Conservation (phyloP, 2,113 vertebrate genomes). For the Buteo buteo region DNA sequence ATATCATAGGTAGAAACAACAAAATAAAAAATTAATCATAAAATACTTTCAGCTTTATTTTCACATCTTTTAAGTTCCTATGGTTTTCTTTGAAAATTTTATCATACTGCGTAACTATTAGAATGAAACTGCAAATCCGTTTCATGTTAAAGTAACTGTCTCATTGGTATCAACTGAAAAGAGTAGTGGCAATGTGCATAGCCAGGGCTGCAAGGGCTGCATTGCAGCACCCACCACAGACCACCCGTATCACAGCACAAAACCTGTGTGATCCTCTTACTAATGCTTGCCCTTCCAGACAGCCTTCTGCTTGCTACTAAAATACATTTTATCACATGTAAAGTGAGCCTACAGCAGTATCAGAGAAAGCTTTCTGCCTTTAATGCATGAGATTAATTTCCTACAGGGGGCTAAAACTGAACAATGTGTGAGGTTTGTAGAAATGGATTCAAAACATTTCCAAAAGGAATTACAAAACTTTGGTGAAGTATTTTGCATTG, state of each 20-base stretch:
- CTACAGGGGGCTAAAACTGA: background rate
- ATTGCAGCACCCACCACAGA: background rate
- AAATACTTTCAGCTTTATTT: background rate
- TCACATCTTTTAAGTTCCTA: background rate
- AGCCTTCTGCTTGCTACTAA: background rate
- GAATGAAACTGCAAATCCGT: background rate
- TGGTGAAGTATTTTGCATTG: background rate
- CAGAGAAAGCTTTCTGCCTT: background rate
- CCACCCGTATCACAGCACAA: background rate
- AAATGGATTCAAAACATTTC: background rate
- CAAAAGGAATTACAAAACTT: background rate
- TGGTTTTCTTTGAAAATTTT: background rate
- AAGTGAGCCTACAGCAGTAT: background rate
- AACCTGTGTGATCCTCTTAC: background rate
- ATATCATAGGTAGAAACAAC: background rate
- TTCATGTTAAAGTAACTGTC: background rate
- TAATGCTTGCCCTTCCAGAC: background rate
- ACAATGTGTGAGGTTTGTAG: background rate
- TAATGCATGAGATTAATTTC: background rate
- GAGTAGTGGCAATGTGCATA: background rate
- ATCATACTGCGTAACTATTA: background rate
- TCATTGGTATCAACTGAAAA: background rate
- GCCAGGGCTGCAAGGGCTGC: background rate
- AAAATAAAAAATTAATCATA: background rate
- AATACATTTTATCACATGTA: background rate